Evolutionary conservation across 2,888 invertebrate species (phyloP).

Genomic region (Oscheius sp.): DNA sequence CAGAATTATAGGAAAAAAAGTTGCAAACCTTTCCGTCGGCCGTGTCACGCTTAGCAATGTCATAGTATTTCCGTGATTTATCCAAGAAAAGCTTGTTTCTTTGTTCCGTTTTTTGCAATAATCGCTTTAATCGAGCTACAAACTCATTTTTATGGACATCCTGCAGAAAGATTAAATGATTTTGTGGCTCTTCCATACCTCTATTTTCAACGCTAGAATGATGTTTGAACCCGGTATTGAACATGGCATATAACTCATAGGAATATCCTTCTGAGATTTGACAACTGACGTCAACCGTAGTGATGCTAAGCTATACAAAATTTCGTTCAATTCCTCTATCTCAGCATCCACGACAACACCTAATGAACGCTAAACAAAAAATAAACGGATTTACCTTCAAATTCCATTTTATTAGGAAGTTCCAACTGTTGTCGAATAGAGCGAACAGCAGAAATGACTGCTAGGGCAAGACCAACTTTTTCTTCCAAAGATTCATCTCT

Average conservation of each 20-base stretch:
- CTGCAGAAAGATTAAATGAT: neutral
- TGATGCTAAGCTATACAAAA: conserved; percentile 7
- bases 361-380: neutral
- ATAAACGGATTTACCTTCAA: conserved; percentile 39
- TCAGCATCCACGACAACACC: neutral
- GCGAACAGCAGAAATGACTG: conserved; percentile 44
- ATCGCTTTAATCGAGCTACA: conserved; percentile 14
- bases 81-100: neutral
- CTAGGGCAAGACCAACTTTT: conserved; percentile 44
- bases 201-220: conserved; percentile 33
- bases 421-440: conserved; percentile 49
- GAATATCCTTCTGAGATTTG: neutral
- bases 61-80: conserved; percentile 27
- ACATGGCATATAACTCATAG: conserved; percentile 25
- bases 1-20: neutral
- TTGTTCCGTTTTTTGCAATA: conserved; percentile 16
- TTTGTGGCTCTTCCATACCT: conserved; percentile 5
- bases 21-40: conserved; percentile 13
- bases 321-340: neutral
- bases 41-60: conserved; percentile 7
- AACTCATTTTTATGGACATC: conserved; percentile 16
- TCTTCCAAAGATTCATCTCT: conserved; percentile 50
- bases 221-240: conserved; percentile 20
- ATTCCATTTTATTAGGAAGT: conserved; percentile 45
- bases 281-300: neutral